phyloP scores from a whole-genome alignment of 2,888 invertebrate genomes.

The Pollenia labialis region DNA sequence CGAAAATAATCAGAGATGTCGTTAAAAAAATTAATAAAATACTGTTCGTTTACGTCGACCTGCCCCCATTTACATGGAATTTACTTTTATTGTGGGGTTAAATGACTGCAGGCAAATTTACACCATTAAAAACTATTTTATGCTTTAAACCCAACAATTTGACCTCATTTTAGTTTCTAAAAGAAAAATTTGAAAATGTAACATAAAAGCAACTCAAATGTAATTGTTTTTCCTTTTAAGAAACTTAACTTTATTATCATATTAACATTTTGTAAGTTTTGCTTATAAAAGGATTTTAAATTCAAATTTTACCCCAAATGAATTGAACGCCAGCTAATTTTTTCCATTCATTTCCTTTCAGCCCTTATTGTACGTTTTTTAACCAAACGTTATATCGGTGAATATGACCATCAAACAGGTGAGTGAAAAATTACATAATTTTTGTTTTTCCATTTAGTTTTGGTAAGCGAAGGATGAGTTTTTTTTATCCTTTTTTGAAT shows the following conservation, averaged over 20 bases:
- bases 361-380: conserved; percentile 94
- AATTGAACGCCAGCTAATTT: not conserved
- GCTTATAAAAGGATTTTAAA: not conserved
- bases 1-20: too few relatives aligned
- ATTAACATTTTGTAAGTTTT: not conserved
- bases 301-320: not conserved
- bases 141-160: conserved; percentile 26
- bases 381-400: conserved; percentile 96
- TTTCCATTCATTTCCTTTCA: conserved; percentile 84
- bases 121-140: not conserved
- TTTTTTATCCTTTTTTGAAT: conserved; percentile 39
- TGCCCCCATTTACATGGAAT: too few relatives aligned
- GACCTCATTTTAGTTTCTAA: conserved; percentile 42
- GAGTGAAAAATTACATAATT: conserved; percentile 46
- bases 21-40: too few relatives aligned
- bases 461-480: not conserved
- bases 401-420: conserved; percentile 97
- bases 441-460: not conserved
- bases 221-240: not conserved
- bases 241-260: not conserved
- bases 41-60: too few relatives aligned
- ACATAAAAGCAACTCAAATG: not conserved
- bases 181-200: not conserved
- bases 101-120: too few relatives aligned
- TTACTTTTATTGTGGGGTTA: too few relatives aligned